These are phyloP conservation scores for Pelochelys cantorii DNA, from an alignment of 2,797 vertebrate species.

Conservation along the genomic window DNA sequence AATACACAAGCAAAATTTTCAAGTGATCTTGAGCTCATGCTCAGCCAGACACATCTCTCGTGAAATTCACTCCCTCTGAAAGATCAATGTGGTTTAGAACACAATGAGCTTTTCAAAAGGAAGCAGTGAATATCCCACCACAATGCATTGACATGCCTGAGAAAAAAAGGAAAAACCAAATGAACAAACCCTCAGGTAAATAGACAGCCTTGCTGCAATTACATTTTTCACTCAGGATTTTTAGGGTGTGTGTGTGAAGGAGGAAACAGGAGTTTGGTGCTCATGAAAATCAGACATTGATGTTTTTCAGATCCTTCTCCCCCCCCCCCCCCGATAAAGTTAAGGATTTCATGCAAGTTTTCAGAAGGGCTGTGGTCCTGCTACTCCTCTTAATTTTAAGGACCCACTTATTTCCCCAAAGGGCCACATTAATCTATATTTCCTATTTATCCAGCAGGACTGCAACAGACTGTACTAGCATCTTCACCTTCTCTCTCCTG, in stretches of 20 bases:
- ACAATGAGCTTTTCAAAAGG: not conserved
- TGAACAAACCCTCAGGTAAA: not conserved
- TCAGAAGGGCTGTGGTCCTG: not conserved
- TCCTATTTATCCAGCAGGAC: not conserved
- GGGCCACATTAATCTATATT: not conserved
- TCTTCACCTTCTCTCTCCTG: not conserved
- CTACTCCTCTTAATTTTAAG: not conserved
- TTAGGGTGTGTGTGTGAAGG: not conserved
- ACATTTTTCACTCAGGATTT: not conserved
- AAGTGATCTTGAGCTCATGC: not conserved
- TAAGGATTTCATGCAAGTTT: not conserved
- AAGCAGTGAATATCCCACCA: not conserved
- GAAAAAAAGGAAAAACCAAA: not conserved
- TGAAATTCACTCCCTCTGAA: not conserved
- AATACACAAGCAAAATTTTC: not conserved
- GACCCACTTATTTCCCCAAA: not conserved
- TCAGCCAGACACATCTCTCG: not conserved
- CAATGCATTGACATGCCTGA: not conserved
- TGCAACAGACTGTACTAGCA: not conserved
- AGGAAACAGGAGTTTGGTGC: not conserved
- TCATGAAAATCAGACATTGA: not conserved
- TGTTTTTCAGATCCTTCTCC: not conserved
- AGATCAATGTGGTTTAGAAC: not conserved
- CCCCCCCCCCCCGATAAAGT: not conserved
- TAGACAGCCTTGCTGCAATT: not conserved